Base-by-base conservation (phyloP, 2,797 vertebrate genomes). In the Sebastes reedi region DNA sequence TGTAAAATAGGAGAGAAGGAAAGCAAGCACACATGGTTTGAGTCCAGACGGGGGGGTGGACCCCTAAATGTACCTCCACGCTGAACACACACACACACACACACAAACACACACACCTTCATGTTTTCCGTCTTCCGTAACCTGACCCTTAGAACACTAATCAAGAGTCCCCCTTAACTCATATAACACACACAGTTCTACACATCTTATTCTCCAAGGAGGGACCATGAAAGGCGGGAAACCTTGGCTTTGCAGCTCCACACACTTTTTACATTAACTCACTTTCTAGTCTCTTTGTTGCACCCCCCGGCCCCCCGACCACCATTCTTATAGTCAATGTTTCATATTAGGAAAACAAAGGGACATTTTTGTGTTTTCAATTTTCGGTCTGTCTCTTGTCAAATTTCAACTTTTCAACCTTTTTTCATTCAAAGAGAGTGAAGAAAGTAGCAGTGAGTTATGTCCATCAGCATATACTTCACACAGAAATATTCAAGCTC, bases 201-300 rank as follows among this genome's bases (percentile, higher is more conserved):
- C 60, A 88, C 61, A 84, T 77, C 61, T 67, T 69, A 36, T 74
- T 88, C 84, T 85, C 82, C 14, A 42, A 70, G 71, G 85, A 83
- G 58, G 74, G 69, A 75, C 30, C 75, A 72, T 76, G 75, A 88
- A 88, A 93, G 82, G 88, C 87, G 75, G 91, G 85, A 94, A 88
- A 89, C 62, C 69, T 80, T 46, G 5, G 71, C 70, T 62, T n/a
- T 71, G 80, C 68, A 55, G 74, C 67, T 77, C 67, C 82, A 91
- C 93, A 94, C 82, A 89, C 84, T 90, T 89, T 93, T 93, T 88
- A 81, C 82, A 94, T 94, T 87, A 93, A 75, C 75, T 77, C 60
- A 30, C 73, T 82, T 85, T 79, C 30, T 73, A 11, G 10, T 52
- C 59, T 64, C 56, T 83, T 68, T 83, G 58, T 24, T 46, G 2